Percentiles rank a stretch among this genome's conserved stretches.
phyloP scores from a whole-genome alignment of 1,140 invertebrate species.

The Brachionus plicatilis region DNA sequence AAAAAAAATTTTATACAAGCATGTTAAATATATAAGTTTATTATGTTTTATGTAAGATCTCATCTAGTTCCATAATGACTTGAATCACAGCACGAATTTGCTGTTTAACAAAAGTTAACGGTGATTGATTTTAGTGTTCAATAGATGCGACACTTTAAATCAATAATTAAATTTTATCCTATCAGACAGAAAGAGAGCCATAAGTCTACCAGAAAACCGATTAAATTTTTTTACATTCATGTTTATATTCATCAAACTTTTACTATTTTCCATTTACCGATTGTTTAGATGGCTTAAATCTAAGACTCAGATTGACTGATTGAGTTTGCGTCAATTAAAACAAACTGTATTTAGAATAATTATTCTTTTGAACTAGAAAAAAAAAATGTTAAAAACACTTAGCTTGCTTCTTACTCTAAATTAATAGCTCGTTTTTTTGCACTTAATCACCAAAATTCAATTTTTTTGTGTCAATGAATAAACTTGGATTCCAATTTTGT shows the following conservation, averaged over 20 bases:
- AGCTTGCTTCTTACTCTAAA: neutral
- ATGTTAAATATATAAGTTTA: no score
- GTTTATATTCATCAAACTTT: no score
- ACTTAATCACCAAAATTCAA: neutral
- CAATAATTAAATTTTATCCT: no score
- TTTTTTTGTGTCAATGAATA: neutral
- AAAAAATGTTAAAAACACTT: neutral
- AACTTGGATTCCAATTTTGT: neutral
- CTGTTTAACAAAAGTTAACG: no score
- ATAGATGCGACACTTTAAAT: no score
- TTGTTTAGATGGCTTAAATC: neutral
- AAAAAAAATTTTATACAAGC: no score
- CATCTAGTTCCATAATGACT: no score
- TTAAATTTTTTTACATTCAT: neutral
- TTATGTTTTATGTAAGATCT: no score
- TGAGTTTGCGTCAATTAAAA: neutral
- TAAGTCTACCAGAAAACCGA: no score
- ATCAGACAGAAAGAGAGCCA: no score
- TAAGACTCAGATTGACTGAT: neutral
- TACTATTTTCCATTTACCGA: neutral
- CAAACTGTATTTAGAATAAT: neutral
- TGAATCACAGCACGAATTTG: no score
- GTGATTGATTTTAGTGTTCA: no score
- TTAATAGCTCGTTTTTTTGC: neutral
- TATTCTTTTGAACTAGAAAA: neutral